Evolutionary conservation across 1,140 invertebrate species (phyloP).

Genomic region (Pygmarrhopalites habei): DNA sequence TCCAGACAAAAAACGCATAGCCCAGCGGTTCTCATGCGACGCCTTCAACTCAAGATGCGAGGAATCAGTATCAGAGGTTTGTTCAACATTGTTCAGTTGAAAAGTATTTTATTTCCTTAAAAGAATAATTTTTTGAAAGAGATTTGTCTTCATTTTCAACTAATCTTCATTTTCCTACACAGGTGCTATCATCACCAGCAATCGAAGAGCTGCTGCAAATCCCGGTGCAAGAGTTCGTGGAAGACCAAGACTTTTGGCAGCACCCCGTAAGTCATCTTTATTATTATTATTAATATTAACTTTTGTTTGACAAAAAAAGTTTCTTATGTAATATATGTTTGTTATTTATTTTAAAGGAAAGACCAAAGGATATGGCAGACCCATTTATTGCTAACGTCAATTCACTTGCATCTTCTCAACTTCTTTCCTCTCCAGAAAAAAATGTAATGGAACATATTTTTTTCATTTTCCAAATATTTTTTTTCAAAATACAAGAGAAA

Average conservation of each 20-base stretch:
- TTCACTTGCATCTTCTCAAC: constrained; percentile 13
- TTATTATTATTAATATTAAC: too few species aligned
- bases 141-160: too few species aligned
- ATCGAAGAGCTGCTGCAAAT: constrained; percentile 22
- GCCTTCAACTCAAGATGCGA: constrained; percentile 35
- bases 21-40: constrained; percentile 46
- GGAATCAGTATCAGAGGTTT: constrained; percentile 30
- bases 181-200: constrained; percentile 31
- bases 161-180: too few species aligned
- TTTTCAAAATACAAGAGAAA: too few species aligned
- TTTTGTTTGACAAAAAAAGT: constrained; percentile 17
- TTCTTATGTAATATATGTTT: too few species aligned
- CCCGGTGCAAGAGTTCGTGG: constrained; percentile 19
- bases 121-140: too few species aligned
- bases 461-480: background rate
- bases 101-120: too few species aligned
- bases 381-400: constrained; percentile 37
- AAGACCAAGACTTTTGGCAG: constrained; percentile 18
- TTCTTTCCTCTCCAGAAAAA: constrained; percentile 28
- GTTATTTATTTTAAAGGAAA: too few species aligned
- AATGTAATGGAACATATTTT: constrained; percentile 22
- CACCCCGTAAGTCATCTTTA: too few species aligned
- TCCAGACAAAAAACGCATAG: constrained; percentile 72
- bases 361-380: constrained; percentile 38
- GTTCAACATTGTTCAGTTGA: too few species aligned